phyloP scores from a whole-genome alignment of 2,797 vertebrate genomes.

The Hephaestus fuliginosus region DNA sequence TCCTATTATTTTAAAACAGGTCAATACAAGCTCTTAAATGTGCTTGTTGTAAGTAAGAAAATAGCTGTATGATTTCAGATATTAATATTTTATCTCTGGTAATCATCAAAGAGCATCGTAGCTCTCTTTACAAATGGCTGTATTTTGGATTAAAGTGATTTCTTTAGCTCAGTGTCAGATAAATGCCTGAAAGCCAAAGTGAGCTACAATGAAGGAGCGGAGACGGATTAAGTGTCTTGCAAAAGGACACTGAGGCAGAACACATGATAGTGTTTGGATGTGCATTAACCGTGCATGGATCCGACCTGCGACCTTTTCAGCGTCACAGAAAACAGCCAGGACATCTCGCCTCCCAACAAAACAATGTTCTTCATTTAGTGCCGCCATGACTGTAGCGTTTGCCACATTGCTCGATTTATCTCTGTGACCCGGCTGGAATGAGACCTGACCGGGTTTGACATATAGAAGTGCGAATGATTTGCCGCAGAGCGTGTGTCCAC shows the following conservation, averaged over 20 bases:
- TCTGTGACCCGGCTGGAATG: conserved; percentile 67
- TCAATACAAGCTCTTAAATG: neutral
- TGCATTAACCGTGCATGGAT: neutral
- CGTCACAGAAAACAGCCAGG: neutral
- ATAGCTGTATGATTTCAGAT: neutral
- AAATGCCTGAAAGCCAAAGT: no score
- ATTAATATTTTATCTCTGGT: neutral
- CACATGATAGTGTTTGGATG: neutral
- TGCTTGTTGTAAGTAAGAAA: neutral
- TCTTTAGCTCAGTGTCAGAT: neutral
- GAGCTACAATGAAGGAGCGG: neutral
- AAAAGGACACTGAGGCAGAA: neutral
- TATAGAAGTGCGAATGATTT: conserved; percentile 53
- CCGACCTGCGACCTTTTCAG: conserved; percentile 29
- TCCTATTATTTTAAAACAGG: neutral
- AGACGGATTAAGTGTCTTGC: conserved; percentile 6
- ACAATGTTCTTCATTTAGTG: conserved; percentile 32
- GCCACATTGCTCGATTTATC: conserved; percentile 38
- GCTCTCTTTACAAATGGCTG: neutral
- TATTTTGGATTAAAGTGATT: neutral
- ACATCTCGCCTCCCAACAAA: neutral
- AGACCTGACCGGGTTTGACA: conserved; percentile 21
- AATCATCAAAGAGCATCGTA: no score
- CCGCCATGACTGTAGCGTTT: neutral
- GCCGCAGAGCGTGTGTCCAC: neutral